Base-by-base conservation (phyloP, 2,888 invertebrate genomes). In the Nymphalis c-album region DNA sequence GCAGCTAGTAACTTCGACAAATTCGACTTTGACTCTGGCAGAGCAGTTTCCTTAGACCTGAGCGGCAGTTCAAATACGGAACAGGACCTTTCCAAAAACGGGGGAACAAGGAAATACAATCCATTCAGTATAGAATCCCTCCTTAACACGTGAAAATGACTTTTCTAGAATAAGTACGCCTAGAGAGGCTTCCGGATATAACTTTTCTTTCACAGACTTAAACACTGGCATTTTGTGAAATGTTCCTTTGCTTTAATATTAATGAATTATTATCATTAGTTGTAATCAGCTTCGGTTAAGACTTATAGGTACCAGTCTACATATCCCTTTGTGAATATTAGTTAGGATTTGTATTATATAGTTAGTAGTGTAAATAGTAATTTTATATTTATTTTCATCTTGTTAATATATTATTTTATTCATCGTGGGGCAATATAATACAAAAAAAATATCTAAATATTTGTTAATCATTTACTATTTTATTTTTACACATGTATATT, bases 41-140 rank as follows among this genome's bases (percentile, higher is more conserved):
- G 93, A 80, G 87, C 92, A 64, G 85, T 94, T 13, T 91, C 92
- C 71, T 92, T 91, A 87, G 88, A 93, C 78, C 83, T 91, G 7
- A 91, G 91, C 50, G 87, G 90, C 13, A 88, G 87, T 68, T 87
- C 87, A 4, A 85, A 83, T 48, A 88, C 87, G 0, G 93, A 87
- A 83, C 92, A 88, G 84, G 90, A 88, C 81, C 79, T 87, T 79
- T 88, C 89, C 35, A 93, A 89, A 91, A 94, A 85, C 85, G 94
- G 86, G 76, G 93, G 79, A 85, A 91, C 86, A 86, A 94, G 94
- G 84, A 95, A 93, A 91, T 94, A 93, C 86, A 97, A 97, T 90
- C 97, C 97, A 62, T 97, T 97, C 93, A 97, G 97, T 92, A 97
- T 97, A 94, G 97, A 97, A 85, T 97, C 97, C 69, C 90, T 97